phyloP scores from a whole-genome alignment of 2,797 vertebrate species.

The Cyprinella venusta region DNA sequence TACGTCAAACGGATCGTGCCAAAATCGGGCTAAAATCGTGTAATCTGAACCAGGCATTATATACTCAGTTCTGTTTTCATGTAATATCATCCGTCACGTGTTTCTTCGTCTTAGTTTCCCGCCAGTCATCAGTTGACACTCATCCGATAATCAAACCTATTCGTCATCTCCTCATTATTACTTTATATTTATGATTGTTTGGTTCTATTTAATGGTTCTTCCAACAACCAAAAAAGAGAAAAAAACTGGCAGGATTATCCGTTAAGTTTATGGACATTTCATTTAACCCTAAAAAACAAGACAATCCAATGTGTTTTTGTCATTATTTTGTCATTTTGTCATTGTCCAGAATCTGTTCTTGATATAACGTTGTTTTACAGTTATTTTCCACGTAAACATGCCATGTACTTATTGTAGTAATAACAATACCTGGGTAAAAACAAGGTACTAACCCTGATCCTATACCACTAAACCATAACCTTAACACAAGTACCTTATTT shows the following conservation, averaged over 20 bases:
- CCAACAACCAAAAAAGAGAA: neutral
- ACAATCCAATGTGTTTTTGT: neutral
- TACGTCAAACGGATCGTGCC: too few relatives aligned
- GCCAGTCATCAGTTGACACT: too few relatives aligned
- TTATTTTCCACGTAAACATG: neutral
- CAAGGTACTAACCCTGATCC: neutral
- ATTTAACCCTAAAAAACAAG: neutral
- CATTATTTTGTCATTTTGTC: slow-evolving; percentile 3
- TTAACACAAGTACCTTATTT: neutral
- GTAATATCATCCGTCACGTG: too few relatives aligned
- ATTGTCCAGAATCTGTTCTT: too few relatives aligned
- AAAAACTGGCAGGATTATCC: neutral
- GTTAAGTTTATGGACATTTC: neutral
- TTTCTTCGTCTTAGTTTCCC: too few relatives aligned
- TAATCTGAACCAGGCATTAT: too few relatives aligned
- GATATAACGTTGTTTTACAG: neutral
- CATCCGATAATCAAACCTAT: too few relatives aligned
- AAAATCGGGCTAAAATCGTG: too few relatives aligned
- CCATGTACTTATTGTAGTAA: neutral
- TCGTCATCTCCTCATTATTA: too few relatives aligned
- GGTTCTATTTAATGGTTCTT: neutral
- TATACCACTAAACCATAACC: neutral
- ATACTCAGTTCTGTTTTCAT: too few relatives aligned
- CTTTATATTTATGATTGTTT: neutral
- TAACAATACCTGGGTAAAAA: neutral